Evolutionary conservation across 2,797 vertebrate genomes (phyloP).

Genomic region (Silurus aristotelis): DNA sequence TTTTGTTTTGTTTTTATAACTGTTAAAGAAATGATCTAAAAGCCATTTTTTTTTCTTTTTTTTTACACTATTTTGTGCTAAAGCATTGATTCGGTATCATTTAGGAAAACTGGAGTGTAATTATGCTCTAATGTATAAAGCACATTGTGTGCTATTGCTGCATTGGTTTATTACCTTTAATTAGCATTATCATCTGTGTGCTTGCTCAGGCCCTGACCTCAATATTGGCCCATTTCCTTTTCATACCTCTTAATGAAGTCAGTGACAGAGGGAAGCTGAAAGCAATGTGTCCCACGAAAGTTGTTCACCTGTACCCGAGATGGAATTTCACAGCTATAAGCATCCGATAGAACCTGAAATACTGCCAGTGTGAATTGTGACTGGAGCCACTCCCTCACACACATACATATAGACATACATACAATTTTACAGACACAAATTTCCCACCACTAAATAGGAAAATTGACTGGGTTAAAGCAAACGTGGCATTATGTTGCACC

Average conservation of each 20-base stretch:
- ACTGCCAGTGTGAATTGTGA: not conserved
- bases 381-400: not conserved
- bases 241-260: conserved; percentile 19
- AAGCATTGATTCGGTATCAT: not conserved
- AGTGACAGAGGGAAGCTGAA: conserved; percentile 17
- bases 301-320: conserved; percentile 19
- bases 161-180: not conserved
- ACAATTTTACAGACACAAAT: not conserved
- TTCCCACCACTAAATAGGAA: not conserved
- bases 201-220: not conserved
- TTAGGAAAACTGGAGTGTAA: not conserved
- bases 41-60: not conserved
- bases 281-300: conserved; percentile 3
- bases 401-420: not conserved
- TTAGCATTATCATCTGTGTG: not conserved
- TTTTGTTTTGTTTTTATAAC: conserved; percentile 13
- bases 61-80: not conserved
- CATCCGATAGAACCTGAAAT: not conserved
- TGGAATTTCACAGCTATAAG: conserved; percentile 21
- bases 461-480: not conserved
- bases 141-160: not conserved
- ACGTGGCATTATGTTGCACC: not conserved
- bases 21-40: no score
- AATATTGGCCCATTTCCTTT: not conserved
- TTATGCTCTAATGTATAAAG: not conserved